phyloP scores from a whole-genome alignment of 2,797 vertebrate species.

The Lutjanus campechanus region DNA sequence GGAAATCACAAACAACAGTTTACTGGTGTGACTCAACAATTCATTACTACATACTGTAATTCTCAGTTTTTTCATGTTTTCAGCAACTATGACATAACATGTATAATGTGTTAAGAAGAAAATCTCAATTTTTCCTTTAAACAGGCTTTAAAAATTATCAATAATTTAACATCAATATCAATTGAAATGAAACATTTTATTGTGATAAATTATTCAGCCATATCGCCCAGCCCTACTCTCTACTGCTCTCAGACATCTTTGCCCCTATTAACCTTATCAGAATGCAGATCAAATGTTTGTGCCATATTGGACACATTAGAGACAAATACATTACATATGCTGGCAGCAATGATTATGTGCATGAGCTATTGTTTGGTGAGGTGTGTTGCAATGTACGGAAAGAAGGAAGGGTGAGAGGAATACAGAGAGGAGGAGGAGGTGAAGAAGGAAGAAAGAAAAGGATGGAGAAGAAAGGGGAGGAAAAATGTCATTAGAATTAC shows the following conservation, averaged over 20 bases:
- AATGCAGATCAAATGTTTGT: slow-evolving; percentile 27
- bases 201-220: no score
- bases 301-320: slow-evolving; percentile 8
- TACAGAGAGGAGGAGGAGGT: not conserved
- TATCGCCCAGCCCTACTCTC: not conserved
- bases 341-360: not conserved
- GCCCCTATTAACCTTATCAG: slow-evolving; percentile 24
- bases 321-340: slow-evolving; percentile 7
- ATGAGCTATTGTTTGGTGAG: slow-evolving; percentile 3
- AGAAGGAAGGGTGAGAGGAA: not conserved
- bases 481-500: not conserved
- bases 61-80: no score
- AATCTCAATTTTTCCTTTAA: no score
- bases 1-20: no score
- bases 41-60: no score
- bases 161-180: no score
- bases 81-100: no score
- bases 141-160: no score
- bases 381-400: not conserved
- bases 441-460: not conserved
- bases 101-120: no score
- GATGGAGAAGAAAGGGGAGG: not conserved
- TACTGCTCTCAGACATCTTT: slow-evolving; percentile 76
- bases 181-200: no score
- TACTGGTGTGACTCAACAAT: no score